Percentiles rank a stretch among this genome's conserved stretches.
Evolutionary conservation across 2,888 invertebrate genomes (phyloP).

Genomic region (Chrysodeixis includens): DNA sequence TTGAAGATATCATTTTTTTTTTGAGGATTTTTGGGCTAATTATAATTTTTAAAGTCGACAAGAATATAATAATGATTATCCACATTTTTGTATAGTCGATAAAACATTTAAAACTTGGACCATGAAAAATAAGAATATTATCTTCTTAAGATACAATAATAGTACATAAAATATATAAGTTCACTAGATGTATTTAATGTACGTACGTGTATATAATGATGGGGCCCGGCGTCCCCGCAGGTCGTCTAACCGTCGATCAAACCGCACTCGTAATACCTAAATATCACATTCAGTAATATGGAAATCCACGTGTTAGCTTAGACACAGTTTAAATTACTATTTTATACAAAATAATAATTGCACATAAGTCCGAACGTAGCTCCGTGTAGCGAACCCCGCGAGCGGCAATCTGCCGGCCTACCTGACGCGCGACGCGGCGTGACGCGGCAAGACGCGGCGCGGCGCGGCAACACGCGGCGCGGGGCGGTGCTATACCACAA

Average conservation of each 20-base stretch:
- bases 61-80: conserved; percentile 89
- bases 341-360: conserved; percentile 90
- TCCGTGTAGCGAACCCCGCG: conserved; percentile 74
- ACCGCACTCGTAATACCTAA: conserved; percentile 88
- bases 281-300: conserved; percentile 90
- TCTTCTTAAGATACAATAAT: conserved; percentile 89
- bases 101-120: conserved; percentile 90
- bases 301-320: conserved; percentile 89
- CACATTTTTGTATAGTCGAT: conserved; percentile 89
- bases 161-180: conserved; percentile 90
- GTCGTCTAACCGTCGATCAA: conserved; percentile 75
- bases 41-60: conserved; percentile 86
- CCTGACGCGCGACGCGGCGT: conserved; percentile 58
- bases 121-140: conserved; percentile 90
- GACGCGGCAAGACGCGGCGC: no score
- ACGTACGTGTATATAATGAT: conserved; percentile 82
- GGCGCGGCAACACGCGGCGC: conserved; percentile 9
- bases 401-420: conserved; percentile 61
- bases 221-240: conserved; percentile 67
- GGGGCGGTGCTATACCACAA: conserved; percentile 66
- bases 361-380: conserved; percentile 87
- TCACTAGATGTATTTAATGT: conserved; percentile 85
- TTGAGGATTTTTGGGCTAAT: conserved; percentile 83
- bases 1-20: conserved; percentile 87
- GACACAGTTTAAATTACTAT: conserved; percentile 87